Evolutionary conservation across 1,140 invertebrate species (phyloP).

Genomic region (Drosophila sucinea): DNA sequence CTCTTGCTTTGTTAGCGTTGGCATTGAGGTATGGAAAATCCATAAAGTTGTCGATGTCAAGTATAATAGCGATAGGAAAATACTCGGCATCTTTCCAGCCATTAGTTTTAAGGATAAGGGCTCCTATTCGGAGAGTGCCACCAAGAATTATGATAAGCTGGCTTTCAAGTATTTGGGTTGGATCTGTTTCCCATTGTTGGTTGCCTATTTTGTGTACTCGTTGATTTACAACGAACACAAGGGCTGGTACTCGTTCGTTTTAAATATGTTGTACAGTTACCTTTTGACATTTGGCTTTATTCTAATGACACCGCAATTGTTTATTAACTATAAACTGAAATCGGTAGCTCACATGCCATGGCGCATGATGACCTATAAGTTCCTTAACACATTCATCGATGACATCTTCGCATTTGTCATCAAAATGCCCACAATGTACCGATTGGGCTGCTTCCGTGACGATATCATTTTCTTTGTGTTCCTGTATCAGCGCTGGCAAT

Average conservation of each 20-base stretch:
- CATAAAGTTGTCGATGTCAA: slow-evolving; percentile 97
- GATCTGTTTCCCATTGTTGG: slow-evolving; percentile 96
- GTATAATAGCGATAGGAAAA: slow-evolving; percentile 89
- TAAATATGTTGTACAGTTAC: slow-evolving; percentile 99
- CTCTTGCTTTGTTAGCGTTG: slow-evolving; percentile 95
- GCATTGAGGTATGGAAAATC: slow-evolving; percentile 99
- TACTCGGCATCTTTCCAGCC: slow-evolving; percentile 92
- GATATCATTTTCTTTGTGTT: slow-evolving; percentile 99
- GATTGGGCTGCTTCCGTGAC: slow-evolving; percentile 97
- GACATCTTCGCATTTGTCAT: slow-evolving; percentile 99
- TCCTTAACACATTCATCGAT: slow-evolving; percentile 99
- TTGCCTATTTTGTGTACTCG: slow-evolving; percentile 97
- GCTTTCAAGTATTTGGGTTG: slow-evolving; percentile 99
- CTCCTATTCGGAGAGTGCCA: slow-evolving; percentile 97
- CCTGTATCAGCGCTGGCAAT: slow-evolving; percentile 99
- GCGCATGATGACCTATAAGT: slow-evolving; percentile 99
- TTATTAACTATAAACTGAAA: slow-evolving; percentile 99
- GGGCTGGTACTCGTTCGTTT: slow-evolving; percentile 98
- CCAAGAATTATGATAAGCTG: slow-evolving; percentile 96
- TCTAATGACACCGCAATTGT: slow-evolving; percentile 99
- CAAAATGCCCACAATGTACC: slow-evolving; percentile 99
- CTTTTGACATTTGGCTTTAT: slow-evolving; percentile 99
- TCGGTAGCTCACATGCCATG: slow-evolving; percentile 99
- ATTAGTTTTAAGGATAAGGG: slow-evolving; percentile 96
- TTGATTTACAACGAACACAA: slow-evolving; percentile 99